phyloP scores from a whole-genome alignment of 2,888 invertebrate species.

The Dicycla oo region DNA sequence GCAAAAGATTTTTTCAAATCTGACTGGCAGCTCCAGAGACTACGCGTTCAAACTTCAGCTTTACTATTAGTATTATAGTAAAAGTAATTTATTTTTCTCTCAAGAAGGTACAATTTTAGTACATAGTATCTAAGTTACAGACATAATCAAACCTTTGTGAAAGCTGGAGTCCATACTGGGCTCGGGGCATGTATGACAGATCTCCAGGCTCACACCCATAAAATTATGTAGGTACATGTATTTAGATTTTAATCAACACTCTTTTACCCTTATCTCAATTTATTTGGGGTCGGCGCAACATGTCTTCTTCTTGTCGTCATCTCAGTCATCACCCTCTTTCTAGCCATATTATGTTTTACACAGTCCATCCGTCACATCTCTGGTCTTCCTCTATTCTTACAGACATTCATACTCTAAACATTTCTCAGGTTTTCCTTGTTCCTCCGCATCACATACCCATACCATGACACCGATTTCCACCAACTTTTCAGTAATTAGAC shows the following conservation, averaged over 20 bases:
- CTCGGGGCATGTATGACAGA: no score
- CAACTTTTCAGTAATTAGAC: neutral
- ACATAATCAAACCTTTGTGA: no score
- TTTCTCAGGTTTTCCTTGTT: neutral
- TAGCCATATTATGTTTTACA: neutral
- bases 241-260: neutral
- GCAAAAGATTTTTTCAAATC: no score
- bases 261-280: neutral
- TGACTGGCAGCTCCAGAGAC: no score
- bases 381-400: neutral
- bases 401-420: neutral
- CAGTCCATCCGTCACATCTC: neutral
- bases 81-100: no score
- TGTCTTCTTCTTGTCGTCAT: neutral
- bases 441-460: neutral
- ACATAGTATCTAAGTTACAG: no score
- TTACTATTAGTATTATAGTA: no score
- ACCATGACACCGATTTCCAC: neutral
- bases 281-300: neutral
- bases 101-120: no score
- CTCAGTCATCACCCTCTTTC: neutral
- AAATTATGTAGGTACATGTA: no score
- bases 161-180: no score
- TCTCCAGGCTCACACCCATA: no score
- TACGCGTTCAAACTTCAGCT: no score